Evolutionary conservation across 1,140 invertebrate species (phyloP), one percentile per base, ranked within the genome.

Genomic region (Lepidurus apus): DNA sequence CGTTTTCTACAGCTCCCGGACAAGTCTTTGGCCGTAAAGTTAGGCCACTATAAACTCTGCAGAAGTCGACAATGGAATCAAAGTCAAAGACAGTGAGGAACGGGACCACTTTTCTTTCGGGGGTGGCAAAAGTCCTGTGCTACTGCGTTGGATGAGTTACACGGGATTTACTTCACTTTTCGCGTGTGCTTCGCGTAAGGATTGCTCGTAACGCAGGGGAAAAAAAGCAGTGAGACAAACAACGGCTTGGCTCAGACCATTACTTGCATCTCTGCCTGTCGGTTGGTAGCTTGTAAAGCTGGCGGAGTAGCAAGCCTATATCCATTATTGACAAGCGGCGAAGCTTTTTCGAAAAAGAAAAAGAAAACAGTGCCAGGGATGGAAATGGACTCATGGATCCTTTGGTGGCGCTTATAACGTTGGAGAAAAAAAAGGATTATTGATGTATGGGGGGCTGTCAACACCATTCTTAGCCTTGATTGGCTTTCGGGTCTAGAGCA

Each of bases 391-490:
- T 65, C 8, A 8, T 65, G 53, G 53, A 21, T 21, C 6, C 21
- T 65, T 65, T n/a, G 53, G 53, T n/a, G 53, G 53, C 8, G 53
- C 21, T 34, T 34, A 34, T 4, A 34, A 34, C 17, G 53, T 65
- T 1, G 7, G 21, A 65, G 21, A n/a, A 21, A 21, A 65, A 21
- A 17, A 65, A 65, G 53, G 53, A 65, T 65, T 65, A 65, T 65
- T 65, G 53, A 65, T 65, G 53, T 65, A 65, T 17, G 53, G 6
- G 13, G 21, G 21, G 53, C 53, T 65, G 53, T 65, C 53, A 65
- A 65, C 53, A 65, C 53, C 53, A 65, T 65, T 65, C 53, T 65
- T 65, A 65, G 53, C 21, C 53, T 65, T 65, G 53, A 65, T 65
- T 65, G 53, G 53, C 53, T 65, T 65, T 65, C n/a, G 17, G 53